Evolutionary conservation across 1,140 invertebrate species (phyloP), one percentile per base, ranked within the genome.

Genomic region (Matsumurasca onukii): DNA sequence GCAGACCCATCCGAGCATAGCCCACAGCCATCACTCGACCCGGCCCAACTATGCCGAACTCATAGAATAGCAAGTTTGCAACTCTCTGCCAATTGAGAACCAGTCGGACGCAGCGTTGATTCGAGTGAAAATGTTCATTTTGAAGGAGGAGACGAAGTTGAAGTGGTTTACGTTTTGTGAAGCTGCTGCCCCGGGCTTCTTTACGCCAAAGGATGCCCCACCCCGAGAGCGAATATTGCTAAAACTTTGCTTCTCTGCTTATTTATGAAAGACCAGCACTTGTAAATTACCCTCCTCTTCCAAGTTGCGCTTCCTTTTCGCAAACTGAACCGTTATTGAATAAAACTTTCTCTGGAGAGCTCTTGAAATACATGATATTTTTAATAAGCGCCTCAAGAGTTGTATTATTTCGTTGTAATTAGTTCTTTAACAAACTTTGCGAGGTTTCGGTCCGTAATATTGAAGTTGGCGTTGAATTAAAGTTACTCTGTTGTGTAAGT

Each of bases 321-420:
- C n/a, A 51, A 51, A n/a, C n/a, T n/a, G n/a, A n/a, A 51, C 17
- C 49, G 49, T 51, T 51, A 51, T 51, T 51, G 3, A 51, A 51
- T 51, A 51, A 51, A 51, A 51, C 17, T 51, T 51, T 51, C 49
- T 51, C 49, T n/a, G n/a, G 49, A 51, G 49, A 22, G 49, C 24
- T 51, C 49, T 51, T 22, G 49, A 51, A 51, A 51, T 51, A 51
- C 24, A 51, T 51, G n/a, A 51, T 20, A 20, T 51, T 51, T 51
- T 51, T 17, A 51, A 51, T 20, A 51, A 20, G 24, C n/a, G 49
- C 49, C 17, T 22, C 24, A 17, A 17, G 24, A 51, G 49, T 12
- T 17, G n/a, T 20, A 17, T 51, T 20, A 51, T 5, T 22, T 51
- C 3, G n/a, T 45, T 9, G 34, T 45, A 45, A 45, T 45, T 51